Conservation (phyloP, 2,797 vertebrate genomes). For the Rhabdomys pumilio region DNA sequence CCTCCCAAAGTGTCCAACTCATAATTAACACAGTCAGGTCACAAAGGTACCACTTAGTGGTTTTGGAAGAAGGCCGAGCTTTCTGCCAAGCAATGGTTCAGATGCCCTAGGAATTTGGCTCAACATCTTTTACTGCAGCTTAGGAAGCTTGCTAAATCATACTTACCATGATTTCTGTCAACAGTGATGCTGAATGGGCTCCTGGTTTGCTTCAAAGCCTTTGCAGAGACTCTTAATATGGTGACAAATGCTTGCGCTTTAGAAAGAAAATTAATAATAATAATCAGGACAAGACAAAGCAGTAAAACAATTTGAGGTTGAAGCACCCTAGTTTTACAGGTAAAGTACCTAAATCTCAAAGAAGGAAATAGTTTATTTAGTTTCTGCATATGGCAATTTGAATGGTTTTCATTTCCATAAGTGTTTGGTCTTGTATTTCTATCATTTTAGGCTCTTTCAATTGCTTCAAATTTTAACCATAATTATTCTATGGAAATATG, state of each 20-base stretch:
- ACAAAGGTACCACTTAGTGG: constrained; percentile 79
- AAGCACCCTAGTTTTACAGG: neutral
- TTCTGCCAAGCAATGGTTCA: constrained; percentile 62
- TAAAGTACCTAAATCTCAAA: neutral
- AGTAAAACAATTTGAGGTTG: neutral
- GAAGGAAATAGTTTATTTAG: neutral
- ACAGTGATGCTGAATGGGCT: neutral
- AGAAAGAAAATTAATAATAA: neutral
- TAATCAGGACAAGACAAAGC: constrained; percentile 10
- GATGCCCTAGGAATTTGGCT: constrained; percentile 76
- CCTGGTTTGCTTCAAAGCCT: constrained; percentile 48
- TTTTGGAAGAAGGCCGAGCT: constrained; percentile 73
- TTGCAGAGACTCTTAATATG: neutral
- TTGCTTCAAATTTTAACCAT: neutral
- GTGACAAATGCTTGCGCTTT: neutral
- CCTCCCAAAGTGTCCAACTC: constrained; percentile 54
- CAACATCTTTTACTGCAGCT: constrained; percentile 9
- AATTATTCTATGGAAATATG: neutral
- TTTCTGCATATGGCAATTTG: neutral
- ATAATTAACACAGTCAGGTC: constrained; percentile 77
- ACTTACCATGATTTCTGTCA: constrained; percentile 65
- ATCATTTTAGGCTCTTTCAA: neutral
- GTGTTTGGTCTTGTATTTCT: neutral
- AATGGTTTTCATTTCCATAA: neutral
- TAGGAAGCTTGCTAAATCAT: constrained; percentile 71